phyloP scores from a whole-genome alignment of 2,888 invertebrate genomes.

The Acanthosepion esculentum region DNA sequence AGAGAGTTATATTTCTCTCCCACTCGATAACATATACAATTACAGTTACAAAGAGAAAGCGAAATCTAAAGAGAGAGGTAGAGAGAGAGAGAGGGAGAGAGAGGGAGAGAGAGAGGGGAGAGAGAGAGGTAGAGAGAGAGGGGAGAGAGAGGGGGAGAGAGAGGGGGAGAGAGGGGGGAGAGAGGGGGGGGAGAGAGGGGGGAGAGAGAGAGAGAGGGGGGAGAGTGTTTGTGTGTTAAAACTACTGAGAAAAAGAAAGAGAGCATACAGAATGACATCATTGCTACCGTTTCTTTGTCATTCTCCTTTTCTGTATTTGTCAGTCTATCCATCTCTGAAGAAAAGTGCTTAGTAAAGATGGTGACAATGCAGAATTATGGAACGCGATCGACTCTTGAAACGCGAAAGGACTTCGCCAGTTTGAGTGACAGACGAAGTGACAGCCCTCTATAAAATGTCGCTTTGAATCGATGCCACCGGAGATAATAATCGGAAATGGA shows the following conservation, averaged over 20 bases:
- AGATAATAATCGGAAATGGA: constrained; percentile 35
- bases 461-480: not conserved
- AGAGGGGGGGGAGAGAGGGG: not conserved
- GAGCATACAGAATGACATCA: too few species aligned
- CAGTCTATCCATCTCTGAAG: not conserved
- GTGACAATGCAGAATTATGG: not conserved
- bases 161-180: not conserved
- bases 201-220: too few species aligned
- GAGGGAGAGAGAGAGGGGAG: not conserved
- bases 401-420: not conserved
- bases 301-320: not conserved
- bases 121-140: not conserved
- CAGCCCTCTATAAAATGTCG: constrained; percentile 17
- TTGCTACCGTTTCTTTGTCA: not conserved
- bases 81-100: not conserved
- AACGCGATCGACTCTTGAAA: not conserved
- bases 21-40: too few species aligned
- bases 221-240: too few species aligned
- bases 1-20: too few species aligned
- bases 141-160: not conserved
- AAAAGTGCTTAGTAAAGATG: not conserved
- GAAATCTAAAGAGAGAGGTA: too few species aligned
- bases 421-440: constrained; percentile 23
- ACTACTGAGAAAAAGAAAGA: too few species aligned
- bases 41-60: too few species aligned